Percentiles rank a stretch among this genome's conserved stretches.
Evolutionary conservation across 2,113 vertebrate species (phyloP).

Genomic region (Suricata suricatta): DNA sequence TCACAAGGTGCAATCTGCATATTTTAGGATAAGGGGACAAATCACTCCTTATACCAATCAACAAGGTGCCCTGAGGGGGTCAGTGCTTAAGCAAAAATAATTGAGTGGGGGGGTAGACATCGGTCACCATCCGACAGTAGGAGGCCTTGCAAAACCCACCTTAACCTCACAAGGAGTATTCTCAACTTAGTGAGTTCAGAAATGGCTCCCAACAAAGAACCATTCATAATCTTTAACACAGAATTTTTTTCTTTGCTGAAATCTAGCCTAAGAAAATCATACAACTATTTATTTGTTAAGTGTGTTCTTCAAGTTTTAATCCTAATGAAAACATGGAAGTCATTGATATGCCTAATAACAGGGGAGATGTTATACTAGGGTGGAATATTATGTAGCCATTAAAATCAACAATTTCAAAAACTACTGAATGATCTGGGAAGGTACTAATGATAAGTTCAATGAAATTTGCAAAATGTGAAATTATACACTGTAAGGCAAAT

Average conservation of each 20-base stretch:
- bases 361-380: neutral
- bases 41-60: too few species aligned
- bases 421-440: neutral
- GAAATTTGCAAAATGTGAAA: neutral
- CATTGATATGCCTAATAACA: neutral
- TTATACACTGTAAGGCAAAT: neutral
- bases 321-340: conserved; percentile 1
- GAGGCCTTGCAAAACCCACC: too few species aligned
- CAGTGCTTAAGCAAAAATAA: too few species aligned
- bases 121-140: too few species aligned
- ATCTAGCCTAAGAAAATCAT: neutral
- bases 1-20: too few species aligned
- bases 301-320: neutral
- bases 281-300: neutral
- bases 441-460: neutral
- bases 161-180: too few species aligned
- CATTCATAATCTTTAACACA: neutral
- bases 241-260: neutral
- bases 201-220: too few species aligned
- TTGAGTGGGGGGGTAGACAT: too few species aligned
- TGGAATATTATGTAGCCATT: neutral
- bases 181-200: too few species aligned
- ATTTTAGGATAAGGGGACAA: too few species aligned
- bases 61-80: too few species aligned
- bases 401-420: neutral